Evolutionary conservation across 1,140 invertebrate genomes (phyloP).

Genomic region (Lasaia peninsularis): DNA sequence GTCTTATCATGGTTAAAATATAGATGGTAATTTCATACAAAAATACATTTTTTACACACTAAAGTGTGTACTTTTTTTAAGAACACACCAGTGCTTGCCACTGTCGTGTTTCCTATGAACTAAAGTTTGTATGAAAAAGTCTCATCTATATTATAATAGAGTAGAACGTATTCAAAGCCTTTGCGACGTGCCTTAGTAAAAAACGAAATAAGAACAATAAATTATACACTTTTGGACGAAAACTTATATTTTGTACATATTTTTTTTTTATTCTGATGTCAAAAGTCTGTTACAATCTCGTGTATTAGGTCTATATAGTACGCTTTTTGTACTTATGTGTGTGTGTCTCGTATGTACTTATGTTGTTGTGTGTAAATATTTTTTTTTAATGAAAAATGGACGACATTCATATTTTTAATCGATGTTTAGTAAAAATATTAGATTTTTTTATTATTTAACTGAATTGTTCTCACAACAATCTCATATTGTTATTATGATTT

Average conservation of each 20-base stretch:
- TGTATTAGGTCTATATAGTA: conserved; percentile 34
- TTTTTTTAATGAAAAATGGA: conserved; percentile 25
- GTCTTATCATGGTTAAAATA: background rate
- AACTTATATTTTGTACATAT: conserved; percentile 16
- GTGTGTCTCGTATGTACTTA: conserved; percentile 52
- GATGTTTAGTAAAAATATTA: background rate
- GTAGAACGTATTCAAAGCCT: conserved; percentile 27
- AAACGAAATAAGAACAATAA: background rate
- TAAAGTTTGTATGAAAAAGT: too few species aligned
- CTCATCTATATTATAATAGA: too few species aligned
- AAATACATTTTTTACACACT: background rate
- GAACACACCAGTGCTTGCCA: too few species aligned
- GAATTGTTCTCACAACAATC: conserved; percentile 6
- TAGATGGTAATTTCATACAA: background rate
- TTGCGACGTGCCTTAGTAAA: conserved; percentile 36
- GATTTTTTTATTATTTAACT: background rate
- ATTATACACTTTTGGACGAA: conserved; percentile 14
- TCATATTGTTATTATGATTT: background rate
- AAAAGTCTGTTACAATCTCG: conserved; percentile 52
- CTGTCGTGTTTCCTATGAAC: too few species aligned
- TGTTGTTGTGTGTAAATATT: conserved; percentile 34
- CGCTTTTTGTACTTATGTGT: conserved; percentile 66
- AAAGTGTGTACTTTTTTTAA: too few species aligned
- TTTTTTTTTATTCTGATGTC: conserved; percentile 6
- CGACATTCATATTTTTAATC: conserved; percentile 5